Percentiles rank a stretch among this genome's conserved stretches.
Evolutionary conservation across 1,140 invertebrate genomes (phyloP).

Genomic region (Trachymyrmex septentrionalis): DNA sequence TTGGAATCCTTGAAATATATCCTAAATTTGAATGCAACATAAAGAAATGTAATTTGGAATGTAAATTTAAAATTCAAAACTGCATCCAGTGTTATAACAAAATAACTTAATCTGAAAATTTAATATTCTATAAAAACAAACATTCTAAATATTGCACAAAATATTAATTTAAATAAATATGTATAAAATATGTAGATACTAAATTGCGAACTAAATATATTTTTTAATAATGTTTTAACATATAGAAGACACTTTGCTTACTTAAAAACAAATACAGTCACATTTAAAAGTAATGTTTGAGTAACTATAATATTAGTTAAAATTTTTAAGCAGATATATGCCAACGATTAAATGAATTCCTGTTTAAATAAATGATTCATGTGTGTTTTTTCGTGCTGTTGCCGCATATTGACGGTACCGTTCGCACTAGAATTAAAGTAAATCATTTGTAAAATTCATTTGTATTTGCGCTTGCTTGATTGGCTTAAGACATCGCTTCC

Average conservation of each 20-base stretch:
- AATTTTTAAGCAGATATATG: neutral
- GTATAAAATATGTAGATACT: neutral
- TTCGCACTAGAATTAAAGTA: neutral
- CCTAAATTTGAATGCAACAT: neutral
- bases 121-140: neutral
- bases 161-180: conserved; percentile 17
- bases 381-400: neutral
- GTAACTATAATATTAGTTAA: neutral
- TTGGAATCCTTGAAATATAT: too few species aligned
- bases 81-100: neutral
- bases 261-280: neutral
- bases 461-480: neutral
- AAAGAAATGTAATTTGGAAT: neutral
- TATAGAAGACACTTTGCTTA: neutral
- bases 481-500: neutral
- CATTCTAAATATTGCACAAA: neutral
- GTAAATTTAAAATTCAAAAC: neutral
- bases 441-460: neutral
- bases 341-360: neutral
- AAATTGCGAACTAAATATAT: neutral
- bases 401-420: neutral
- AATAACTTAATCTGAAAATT: neutral
- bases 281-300: neutral
- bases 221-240: neutral
- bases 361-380: neutral